Percentiles rank a stretch among this genome's conserved stretches.
phyloP scores from a whole-genome alignment of 2,113 vertebrate species.

The Sebastes schlegelii region DNA sequence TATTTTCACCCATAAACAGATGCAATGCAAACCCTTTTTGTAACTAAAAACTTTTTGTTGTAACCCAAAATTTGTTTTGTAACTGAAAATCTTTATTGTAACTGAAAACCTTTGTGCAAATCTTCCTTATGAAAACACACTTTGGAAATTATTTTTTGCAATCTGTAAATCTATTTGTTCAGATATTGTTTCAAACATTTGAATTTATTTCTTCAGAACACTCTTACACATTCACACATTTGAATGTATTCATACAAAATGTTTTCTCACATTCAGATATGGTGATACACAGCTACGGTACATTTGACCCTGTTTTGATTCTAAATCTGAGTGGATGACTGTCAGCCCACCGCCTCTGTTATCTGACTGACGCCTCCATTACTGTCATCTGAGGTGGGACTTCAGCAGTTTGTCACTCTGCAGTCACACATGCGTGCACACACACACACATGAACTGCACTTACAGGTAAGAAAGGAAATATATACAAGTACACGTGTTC shows the following conservation, averaged over 20 bases:
- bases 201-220: too few species aligned
- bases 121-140: too few species aligned
- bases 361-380: constrained; percentile 66
- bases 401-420: constrained; percentile 41
- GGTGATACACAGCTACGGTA: neutral
- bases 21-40: too few species aligned
- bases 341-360: constrained; percentile 50
- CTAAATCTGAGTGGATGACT: constrained; percentile 57
- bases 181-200: too few species aligned
- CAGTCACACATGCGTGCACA: neutral
- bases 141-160: too few species aligned
- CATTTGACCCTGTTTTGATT: neutral
- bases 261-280: neutral
- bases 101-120: too few species aligned
- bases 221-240: too few species aligned
- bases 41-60: too few species aligned
- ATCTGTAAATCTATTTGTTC: too few species aligned
- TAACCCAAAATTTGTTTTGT: too few species aligned
- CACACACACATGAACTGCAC: neutral
- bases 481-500: neutral
- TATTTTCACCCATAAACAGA: too few species aligned
- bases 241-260: neutral
- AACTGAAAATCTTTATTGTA: too few species aligned
- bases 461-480: neutral
- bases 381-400: constrained; percentile 49